Evolutionary conservation across 2,797 vertebrate genomes (phyloP).

Genomic region (Catharus ustulatus): DNA sequence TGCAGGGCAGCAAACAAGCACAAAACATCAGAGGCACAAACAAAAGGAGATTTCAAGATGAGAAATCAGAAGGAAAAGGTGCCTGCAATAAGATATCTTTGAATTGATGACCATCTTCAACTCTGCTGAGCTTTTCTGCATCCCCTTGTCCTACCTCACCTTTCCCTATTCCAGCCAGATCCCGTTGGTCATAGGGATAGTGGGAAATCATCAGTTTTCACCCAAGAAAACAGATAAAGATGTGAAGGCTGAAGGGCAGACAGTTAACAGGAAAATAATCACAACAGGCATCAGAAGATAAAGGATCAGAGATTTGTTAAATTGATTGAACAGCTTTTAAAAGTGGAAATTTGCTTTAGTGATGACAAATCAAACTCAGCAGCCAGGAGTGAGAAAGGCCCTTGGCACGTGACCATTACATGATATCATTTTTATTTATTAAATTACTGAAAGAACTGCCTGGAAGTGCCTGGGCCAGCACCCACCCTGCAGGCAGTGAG

Average conservation of each 20-base stretch:
- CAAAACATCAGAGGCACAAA: neutral
- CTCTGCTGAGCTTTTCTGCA: neutral
- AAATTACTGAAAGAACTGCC: neutral
- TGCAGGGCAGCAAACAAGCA: neutral
- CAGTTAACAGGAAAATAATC: neutral
- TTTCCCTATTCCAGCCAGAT: neutral
- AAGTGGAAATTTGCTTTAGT: neutral
- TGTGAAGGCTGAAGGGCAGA: neutral
- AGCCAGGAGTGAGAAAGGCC: neutral
- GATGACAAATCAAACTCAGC: neutral
- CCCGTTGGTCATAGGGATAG: fast-evolving
- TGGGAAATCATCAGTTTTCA: neutral
- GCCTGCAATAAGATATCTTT: fast-evolving
- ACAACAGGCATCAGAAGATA: fast-evolving
- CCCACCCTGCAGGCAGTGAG: neutral
- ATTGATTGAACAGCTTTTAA: neutral
- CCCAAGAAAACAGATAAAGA: neutral
- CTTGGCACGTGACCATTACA: fast-evolving
- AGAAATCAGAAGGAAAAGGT: neutral
- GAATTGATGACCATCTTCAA: neutral
- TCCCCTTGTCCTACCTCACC: neutral
- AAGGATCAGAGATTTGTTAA: neutral
- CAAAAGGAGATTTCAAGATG: neutral
- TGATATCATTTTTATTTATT: neutral
- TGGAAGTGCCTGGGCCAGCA: neutral